These are phyloP conservation scores for Cheilosia soror DNA, from an alignment of 2,888 invertebrate species.

Conservation along the genomic window DNA sequence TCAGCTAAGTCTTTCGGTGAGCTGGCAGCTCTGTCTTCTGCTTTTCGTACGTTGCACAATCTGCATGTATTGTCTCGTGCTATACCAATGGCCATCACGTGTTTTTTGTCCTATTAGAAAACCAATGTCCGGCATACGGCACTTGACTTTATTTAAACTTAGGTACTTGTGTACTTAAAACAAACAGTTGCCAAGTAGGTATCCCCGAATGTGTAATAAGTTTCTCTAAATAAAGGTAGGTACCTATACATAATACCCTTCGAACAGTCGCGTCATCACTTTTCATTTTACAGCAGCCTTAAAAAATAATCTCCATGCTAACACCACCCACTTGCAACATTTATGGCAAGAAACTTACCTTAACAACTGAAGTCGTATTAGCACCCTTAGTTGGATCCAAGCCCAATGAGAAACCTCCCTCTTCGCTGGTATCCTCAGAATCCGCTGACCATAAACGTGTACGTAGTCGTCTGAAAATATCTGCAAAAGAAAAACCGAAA, in stretches of 20 bases:
- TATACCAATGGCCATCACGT: no score
- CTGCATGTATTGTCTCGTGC: no score
- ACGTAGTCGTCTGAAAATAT: conserved; percentile 82
- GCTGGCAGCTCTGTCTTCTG: no score
- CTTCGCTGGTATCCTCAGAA: conserved; percentile 76
- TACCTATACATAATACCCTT: not conserved
- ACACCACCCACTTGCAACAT: conserved; percentile 20
- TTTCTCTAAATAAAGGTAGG: no score
- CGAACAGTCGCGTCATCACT: conserved; percentile 1
- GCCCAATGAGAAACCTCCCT: conserved; percentile 72
- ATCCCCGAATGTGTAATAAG: not conserved
- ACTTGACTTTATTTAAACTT: no score
- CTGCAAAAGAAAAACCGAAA: conserved; percentile 76
- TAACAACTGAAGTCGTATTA: conserved; percentile 83
- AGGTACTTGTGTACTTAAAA: no score
- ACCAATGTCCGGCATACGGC: no score
- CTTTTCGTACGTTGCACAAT: no score
- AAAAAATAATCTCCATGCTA: conserved; percentile 40
- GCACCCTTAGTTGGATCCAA: conserved; percentile 79
- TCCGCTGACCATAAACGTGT: conserved; percentile 79
- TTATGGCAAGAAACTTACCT: conserved; percentile 78
- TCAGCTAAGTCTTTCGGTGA: no score
- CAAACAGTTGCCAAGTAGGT: not conserved
- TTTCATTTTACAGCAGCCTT: not conserved
- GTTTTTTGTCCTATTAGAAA: no score